phyloP scores from a whole-genome alignment of 2,888 invertebrate genomes.

The Globia sparganii region DNA sequence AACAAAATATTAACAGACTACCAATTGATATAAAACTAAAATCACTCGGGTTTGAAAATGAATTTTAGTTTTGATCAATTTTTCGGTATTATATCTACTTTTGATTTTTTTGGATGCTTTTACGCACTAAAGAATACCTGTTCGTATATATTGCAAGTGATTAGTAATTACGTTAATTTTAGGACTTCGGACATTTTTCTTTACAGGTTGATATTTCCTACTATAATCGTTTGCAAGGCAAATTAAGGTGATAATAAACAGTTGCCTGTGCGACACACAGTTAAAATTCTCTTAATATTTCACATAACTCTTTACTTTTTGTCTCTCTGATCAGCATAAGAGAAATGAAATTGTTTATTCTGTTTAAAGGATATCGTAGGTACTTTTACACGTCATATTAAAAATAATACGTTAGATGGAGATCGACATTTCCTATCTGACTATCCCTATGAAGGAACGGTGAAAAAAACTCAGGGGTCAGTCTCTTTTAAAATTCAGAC shows the following conservation, averaged over 20 bases:
- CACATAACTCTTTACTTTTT: background rate
- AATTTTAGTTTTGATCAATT: background rate
- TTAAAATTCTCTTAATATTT: background rate
- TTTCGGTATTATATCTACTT: background rate
- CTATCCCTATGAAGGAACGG: background rate
- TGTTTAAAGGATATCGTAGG: background rate
- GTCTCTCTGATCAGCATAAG: background rate
- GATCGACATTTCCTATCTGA: background rate
- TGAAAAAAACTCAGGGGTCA: background rate
- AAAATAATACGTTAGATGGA: background rate
- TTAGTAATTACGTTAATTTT: background rate
- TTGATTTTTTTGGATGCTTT: too few relatives aligned
- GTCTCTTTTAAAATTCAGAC: background rate
- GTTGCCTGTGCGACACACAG: background rate
- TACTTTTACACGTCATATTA: background rate
- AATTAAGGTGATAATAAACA: background rate
- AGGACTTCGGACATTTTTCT: background rate
- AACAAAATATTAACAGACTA: slow-evolving; percentile 5
- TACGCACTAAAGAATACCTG: background rate
- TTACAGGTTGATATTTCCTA: background rate
- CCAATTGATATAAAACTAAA: slow-evolving; percentile 7
- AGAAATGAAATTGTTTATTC: background rate
- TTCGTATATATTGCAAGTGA: background rate
- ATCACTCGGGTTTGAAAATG: background rate
- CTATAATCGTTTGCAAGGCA: background rate